These are phyloP conservation scores for Steinernema scapterisci DNA, from an alignment of 2,888 invertebrate species.

Conservation along the genomic window DNA sequence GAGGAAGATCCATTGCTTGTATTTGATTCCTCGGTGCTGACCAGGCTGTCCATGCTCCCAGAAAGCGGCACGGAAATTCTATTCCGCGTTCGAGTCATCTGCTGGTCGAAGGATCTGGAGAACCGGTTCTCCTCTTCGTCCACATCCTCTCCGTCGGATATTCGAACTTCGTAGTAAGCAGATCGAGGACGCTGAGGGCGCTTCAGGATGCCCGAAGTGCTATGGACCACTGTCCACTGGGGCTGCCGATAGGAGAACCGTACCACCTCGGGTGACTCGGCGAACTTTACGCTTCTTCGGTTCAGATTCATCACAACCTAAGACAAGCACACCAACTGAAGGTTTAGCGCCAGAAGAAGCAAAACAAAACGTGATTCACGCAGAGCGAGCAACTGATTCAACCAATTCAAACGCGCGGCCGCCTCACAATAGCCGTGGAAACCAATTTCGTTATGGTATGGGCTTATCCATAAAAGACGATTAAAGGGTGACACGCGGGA, in stretches of 20 bases:
- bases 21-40: slow-evolving; percentile 20
- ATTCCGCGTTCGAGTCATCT: neutral
- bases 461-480: slow-evolving; percentile 29
- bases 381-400: neutral
- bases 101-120: neutral
- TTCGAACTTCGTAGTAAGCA: neutral
- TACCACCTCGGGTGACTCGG: slow-evolving; percentile 36
- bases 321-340: neutral
- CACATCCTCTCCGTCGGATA: neutral
- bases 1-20: neutral
- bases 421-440: neutral
- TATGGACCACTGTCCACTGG: slow-evolving; percentile 18
- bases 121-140: neutral
- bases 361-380: slow-evolving; percentile 1
- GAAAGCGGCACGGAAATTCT: neutral
- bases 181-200: slow-evolving; percentile 7
- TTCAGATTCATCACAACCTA: slow-evolving; percentile 27
- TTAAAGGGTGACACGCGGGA: slow-evolving; percentile 17
- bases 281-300: slow-evolving; percentile 36
- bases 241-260: slow-evolving; percentile 33
- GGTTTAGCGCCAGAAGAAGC: neutral
- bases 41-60: slow-evolving; percentile 15
- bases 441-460: slow-evolving; percentile 4
- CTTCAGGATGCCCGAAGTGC: slow-evolving; percentile 1
- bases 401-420: neutral